Evolutionary conservation across 2,797 vertebrate genomes (phyloP).

Genomic region (Takifugu ocellatus): DNA sequence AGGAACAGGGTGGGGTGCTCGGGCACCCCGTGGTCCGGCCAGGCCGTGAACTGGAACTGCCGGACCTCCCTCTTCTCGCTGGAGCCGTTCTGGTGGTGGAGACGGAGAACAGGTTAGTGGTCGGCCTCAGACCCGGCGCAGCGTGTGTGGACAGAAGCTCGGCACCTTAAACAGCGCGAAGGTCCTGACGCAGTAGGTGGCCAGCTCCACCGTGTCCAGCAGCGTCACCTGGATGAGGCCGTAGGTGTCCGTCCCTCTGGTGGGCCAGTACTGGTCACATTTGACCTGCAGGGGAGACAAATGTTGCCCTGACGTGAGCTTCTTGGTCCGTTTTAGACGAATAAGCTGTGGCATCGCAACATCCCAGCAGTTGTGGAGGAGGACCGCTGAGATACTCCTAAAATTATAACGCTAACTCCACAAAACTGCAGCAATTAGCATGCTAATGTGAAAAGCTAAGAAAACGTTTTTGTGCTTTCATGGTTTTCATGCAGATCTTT

Average conservation of each 20-base stretch:
- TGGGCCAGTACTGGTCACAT: constrained; percentile 99
- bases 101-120: constrained; percentile 16
- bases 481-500: too few relatives aligned
- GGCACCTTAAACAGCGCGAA: constrained; percentile 98
- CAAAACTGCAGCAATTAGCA: too few relatives aligned
- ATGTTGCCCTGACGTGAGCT: neutral
- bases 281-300: constrained; percentile 81
- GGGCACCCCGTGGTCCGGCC: constrained; percentile 98
- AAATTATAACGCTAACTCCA: too few relatives aligned
- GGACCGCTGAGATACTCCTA: too few relatives aligned
- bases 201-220: constrained; percentile 94
- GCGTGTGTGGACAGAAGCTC: neutral
- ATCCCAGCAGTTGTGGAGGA: too few relatives aligned
- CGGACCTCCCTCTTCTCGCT: constrained; percentile 97
- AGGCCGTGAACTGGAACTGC: constrained; percentile 98
- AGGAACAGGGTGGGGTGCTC: constrained; percentile 97
- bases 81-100: constrained; percentile 85
- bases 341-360: too few relatives aligned
- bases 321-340: neutral
- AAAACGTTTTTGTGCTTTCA: too few relatives aligned
- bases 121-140: neutral
- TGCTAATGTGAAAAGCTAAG: too few relatives aligned
- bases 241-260: constrained; percentile 93
- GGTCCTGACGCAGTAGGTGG: constrained; percentile 95
- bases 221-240: constrained; percentile 95